A percentile compares a stretch with the other conserved stretches of the same genome.
Evolutionary conservation across 37 sponge, comb jelly and placozoan species (phyloP).

Genomic region (Hexactinellida sp.): DNA sequence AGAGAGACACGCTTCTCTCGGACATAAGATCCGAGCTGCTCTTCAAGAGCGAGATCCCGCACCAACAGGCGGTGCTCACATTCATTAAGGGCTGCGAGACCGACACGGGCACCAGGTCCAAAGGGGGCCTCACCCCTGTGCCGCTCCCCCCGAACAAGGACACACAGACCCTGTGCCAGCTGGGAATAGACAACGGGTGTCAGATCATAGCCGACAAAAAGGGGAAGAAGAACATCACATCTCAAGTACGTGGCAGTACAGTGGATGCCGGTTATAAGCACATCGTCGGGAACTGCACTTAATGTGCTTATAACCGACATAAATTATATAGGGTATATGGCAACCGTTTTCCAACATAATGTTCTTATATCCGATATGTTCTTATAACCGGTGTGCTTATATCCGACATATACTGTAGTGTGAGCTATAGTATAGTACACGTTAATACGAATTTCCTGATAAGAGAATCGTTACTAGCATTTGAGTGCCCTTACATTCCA

Average conservation of each 20-base stretch:
- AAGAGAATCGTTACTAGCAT: too few species aligned
- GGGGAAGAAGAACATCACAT: neutral
- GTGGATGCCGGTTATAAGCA: too few species aligned
- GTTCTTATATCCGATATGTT: too few species aligned
- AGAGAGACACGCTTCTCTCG: neutral
- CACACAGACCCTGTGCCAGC: neutral
- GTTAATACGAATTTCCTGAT: too few species aligned
- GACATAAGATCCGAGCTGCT: neutral
- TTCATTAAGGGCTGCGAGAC: neutral
- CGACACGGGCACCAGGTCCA: neutral
- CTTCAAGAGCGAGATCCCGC: neutral
- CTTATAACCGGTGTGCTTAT: too few species aligned
- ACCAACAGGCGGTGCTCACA: neutral
- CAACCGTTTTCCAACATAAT: too few species aligned
- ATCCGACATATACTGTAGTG: too few species aligned
- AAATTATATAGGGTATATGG: too few species aligned
- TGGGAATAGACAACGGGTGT: neutral
- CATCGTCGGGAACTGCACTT: too few species aligned
- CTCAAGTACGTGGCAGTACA: neutral
- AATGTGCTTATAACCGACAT: too few species aligned
- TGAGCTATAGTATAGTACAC: too few species aligned
- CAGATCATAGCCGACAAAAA: neutral
- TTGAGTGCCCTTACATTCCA: too few species aligned
- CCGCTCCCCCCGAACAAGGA: slow-evolving; percentile 8
- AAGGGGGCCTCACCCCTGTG: neutral